A percentile compares a stretch with the other conserved stretches of the same genome.
These are phyloP conservation scores for Terrapene triunguis DNA, from an alignment of 2,113 vertebrate genomes.

Conservation along the genomic window DNA sequence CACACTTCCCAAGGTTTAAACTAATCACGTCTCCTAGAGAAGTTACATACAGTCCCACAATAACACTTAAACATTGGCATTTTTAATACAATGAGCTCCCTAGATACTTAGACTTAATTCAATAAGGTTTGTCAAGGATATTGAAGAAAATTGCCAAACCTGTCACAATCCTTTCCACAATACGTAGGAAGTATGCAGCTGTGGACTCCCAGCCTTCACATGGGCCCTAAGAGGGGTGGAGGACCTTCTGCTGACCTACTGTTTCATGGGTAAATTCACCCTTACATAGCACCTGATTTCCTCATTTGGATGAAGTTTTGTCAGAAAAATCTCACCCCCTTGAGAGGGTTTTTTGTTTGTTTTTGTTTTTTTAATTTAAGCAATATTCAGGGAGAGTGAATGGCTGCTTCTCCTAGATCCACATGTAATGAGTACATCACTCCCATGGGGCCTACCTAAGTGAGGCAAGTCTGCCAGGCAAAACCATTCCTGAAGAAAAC, in stretches of 20 bases:
- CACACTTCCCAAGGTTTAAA: too few species aligned
- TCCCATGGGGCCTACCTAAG: not conserved
- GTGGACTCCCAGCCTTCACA: not conserved
- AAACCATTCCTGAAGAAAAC: conserved; percentile 62
- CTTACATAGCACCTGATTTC: fast-evolving
- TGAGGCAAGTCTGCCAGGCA: conserved; percentile 55
- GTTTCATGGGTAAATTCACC: not conserved
- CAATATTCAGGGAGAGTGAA: not conserved
- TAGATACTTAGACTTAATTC: too few species aligned
- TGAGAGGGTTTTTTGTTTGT: not conserved
- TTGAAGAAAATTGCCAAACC: too few species aligned
- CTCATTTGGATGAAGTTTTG: not conserved
- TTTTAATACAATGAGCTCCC: too few species aligned
- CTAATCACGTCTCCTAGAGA: too few species aligned
- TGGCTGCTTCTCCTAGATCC: not conserved
- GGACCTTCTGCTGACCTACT: not conserved
- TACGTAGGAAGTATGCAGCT: not conserved
- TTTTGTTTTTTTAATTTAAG: not conserved
- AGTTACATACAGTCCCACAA: too few species aligned
- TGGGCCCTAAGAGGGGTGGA: not conserved
- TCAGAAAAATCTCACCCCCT: not conserved
- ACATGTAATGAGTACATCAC: not conserved
- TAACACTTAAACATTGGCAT: too few species aligned
- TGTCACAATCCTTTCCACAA: not conserved
- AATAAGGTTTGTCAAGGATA: too few species aligned